Conservation (phyloP, 2,113 vertebrate species). For the Syngnathoides biaculeatus region DNA sequence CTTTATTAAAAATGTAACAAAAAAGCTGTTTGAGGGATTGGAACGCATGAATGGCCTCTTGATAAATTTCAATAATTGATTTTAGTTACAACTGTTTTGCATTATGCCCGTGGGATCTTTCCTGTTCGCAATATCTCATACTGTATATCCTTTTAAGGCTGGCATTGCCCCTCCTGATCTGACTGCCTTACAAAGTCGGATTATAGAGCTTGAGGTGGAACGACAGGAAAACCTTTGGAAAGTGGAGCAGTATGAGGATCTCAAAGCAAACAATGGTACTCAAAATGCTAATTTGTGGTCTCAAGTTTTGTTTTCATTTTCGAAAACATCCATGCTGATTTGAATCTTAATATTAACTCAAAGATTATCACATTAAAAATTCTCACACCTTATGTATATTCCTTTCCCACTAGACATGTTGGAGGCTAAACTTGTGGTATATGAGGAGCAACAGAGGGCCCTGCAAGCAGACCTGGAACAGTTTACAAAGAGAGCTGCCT, state of each 20-base stretch:
- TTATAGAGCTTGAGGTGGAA: conserved; percentile 78
- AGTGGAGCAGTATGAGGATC: conserved; percentile 74
- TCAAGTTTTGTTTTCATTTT: neutral
- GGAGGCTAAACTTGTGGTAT: conserved; percentile 80
- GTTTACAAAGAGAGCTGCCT: conserved; percentile 84
- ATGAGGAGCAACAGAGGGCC: conserved; percentile 86
- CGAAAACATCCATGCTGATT: neutral
- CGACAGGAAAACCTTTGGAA: conserved; percentile 77
- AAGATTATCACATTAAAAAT: neutral
- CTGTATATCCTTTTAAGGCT: conserved; percentile 53
- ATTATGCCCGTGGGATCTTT: neutral
- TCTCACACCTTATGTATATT: neutral
- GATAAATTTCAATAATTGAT: too few species aligned
- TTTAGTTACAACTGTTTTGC: too few species aligned
- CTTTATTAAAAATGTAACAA: too few species aligned
- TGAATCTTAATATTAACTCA: neutral
- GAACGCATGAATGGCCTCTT: too few species aligned
- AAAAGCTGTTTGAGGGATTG: too few species aligned
- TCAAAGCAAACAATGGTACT: conserved; percentile 79
- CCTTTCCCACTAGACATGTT: conserved; percentile 70
- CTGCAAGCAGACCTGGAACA: conserved; percentile 88
- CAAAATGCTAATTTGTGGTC: neutral
- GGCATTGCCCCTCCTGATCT: conserved; percentile 67
- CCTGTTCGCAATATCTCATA: neutral
- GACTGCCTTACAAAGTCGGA: conserved; percentile 60